Evolutionary conservation across 2,797 vertebrate genomes (phyloP), one percentile per base, ranked within the genome.

Genomic region (Loris lydekkerianus): DNA sequence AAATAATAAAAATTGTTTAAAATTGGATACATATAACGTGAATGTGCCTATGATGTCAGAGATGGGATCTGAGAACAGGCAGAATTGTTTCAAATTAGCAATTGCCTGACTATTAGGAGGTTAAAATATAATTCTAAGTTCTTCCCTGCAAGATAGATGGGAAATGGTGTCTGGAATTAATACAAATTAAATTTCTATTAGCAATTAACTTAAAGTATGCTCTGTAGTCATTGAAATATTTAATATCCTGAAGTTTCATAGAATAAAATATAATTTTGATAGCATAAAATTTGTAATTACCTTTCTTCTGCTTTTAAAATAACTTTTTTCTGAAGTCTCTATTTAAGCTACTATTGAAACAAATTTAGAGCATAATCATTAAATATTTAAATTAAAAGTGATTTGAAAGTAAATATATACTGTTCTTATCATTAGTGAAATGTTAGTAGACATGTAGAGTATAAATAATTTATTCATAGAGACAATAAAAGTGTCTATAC

Each of bases 201-300:
- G 27, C 25, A 70, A 76, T 70, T 70, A 86, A 90, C 43, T 20
- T 20, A 34, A 49, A 88, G 31, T 14, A 1, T 73, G 3, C 72
- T 78, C 37, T 61, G 56, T 34, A 3, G 11, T 9, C 6, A 56
- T 53, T 70, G 20, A 49, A 56, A 23, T 78, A 61, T 13, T 43
- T 92, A 43, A 23, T 86, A 93, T 89, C 37, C 73, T 60, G 43
- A 61, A 8, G 9, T 77, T 96, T 89, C 29, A 40, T 10, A 40
- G 0, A 7, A 31, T 34, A 37, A 21, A 86, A n/a, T 15, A 80
- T 18, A 70, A 31, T 58, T 18, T 94, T 15, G 23, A 31, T 40
- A 43, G 9, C 18, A 15, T 14, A 56, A 34, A 3, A 37, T 85
- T n/a, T 18, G 93, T 85, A 69, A 49, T 87, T 8, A 61, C 7